A percentile compares a stretch with the other conserved stretches of the same genome.
Conservation (phyloP, 2,888 invertebrate species). For the Leptopilina myrica region DNA sequence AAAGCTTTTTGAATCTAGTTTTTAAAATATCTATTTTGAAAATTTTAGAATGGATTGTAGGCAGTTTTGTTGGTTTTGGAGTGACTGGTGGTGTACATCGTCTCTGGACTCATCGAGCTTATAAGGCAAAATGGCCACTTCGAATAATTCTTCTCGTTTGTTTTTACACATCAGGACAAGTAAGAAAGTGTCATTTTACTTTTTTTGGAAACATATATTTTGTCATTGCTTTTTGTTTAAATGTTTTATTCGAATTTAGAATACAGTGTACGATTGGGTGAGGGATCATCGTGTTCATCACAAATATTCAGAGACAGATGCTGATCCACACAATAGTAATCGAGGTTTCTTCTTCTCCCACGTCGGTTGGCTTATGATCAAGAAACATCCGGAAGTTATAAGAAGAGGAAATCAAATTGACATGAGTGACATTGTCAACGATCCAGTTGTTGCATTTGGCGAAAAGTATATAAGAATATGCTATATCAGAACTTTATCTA, state of each 20-base stretch:
- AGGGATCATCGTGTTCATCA: slow-evolving; percentile 77
- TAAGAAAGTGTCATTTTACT: not conserved
- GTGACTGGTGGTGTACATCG: slow-evolving; percentile 99
- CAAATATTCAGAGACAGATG: slow-evolving; percentile 84
- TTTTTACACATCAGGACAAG: slow-evolving; percentile 1
- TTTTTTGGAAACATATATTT: no score
- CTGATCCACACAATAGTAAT: slow-evolving; percentile 89
- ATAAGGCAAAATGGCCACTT: slow-evolving; percentile 95
- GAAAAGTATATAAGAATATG: slow-evolving; percentile 78
- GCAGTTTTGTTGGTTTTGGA: slow-evolving; percentile 82
- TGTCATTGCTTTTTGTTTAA: no score
- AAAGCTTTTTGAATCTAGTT: no score
- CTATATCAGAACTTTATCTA: no score
- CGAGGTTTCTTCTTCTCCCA: slow-evolving; percentile 95
- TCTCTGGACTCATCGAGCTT: slow-evolving; percentile 96
- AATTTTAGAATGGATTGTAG: not conserved
- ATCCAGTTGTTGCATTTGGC: slow-evolving; percentile 88
- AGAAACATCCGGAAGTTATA: slow-evolving; percentile 91
- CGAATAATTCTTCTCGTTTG: slow-evolving; percentile 82
- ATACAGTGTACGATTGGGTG: no score
- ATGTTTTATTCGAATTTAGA: not conserved
- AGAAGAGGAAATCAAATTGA: slow-evolving; percentile 86
- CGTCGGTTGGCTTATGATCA: slow-evolving; percentile 94
- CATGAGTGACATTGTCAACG: slow-evolving; percentile 85
- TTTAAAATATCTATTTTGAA: no score